phyloP scores from a whole-genome alignment of 1,140 invertebrate genomes.

The Zaprionus inermis region DNA sequence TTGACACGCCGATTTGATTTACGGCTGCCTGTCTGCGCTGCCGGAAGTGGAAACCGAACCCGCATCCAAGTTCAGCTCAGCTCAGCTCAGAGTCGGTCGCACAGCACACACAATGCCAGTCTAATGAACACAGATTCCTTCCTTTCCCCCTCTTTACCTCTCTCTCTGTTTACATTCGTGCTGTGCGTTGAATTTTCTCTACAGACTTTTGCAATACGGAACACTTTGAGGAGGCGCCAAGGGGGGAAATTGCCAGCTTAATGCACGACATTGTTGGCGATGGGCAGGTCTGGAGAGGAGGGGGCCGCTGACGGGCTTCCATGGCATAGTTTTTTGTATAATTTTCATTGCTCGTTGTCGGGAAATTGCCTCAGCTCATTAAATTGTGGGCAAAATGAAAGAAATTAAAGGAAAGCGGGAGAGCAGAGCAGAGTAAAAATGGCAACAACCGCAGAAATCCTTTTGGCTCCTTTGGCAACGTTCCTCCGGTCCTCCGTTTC shows the following conservation, averaged over 20 bases:
- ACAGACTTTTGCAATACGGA: constrained; percentile 36
- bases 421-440: constrained; percentile 37
- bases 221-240: constrained; percentile 40
- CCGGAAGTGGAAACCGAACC: constrained; percentile 19
- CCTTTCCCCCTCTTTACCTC: not conserved
- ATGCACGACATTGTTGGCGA: constrained; percentile 59
- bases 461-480: constrained; percentile 31
- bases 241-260: constrained; percentile 35
- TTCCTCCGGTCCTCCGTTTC: constrained; percentile 2
- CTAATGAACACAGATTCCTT: constrained; percentile 61
- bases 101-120: constrained; percentile 49
- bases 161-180: constrained; percentile 1
- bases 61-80: constrained; percentile 5
- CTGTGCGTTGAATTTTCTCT: constrained; percentile 39
- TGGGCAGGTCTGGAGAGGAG: not conserved
- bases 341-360: constrained; percentile 5
- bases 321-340: not conserved
- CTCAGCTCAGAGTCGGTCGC: not conserved
- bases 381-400: constrained; percentile 42
- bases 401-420: constrained; percentile 3
- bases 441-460: constrained; percentile 66
- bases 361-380: constrained; percentile 72
- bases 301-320: not conserved
- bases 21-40: constrained; percentile 20
- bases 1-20: constrained; percentile 72